Conservation (phyloP, 2,888 invertebrate genomes). For the Latheticus oryzae region DNA sequence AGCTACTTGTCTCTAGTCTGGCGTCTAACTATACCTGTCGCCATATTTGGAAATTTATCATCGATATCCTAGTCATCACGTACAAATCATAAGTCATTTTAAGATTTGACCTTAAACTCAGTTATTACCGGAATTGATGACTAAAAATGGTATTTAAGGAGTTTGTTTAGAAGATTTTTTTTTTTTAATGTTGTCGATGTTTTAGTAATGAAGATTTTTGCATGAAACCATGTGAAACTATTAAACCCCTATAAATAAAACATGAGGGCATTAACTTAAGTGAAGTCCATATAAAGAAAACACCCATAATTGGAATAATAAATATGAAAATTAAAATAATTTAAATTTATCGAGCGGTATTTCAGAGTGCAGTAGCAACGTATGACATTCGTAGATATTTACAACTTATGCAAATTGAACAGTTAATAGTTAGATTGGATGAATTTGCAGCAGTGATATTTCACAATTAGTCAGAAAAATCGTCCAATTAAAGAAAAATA, state of each 20-base stretch:
- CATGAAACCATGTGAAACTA: conserved; percentile 44
- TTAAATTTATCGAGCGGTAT: conserved; percentile 58
- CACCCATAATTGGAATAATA: conserved; percentile 58
- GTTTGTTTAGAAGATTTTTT: conserved; percentile 25
- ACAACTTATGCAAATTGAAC: conserved; percentile 57
- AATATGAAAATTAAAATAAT: conserved; percentile 59
- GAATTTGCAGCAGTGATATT: conserved; percentile 50
- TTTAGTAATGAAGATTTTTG: conserved; percentile 34
- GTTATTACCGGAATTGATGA: conserved; percentile 31
- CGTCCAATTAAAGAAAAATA: conserved; percentile 48
- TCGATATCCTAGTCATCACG: conserved; percentile 24
- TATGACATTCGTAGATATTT: conserved; percentile 57
- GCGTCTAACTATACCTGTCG: conserved; percentile 41
- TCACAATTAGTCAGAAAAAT: conserved; percentile 55
- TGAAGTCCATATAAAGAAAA: conserved; percentile 55
- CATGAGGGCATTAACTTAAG: conserved; percentile 55
- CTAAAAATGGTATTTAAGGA: conserved; percentile 33
- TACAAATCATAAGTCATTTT: conserved; percentile 26
- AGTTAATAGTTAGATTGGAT: conserved; percentile 42
- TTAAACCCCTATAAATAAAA: conserved; percentile 52
- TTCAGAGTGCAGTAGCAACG: conserved; percentile 58
- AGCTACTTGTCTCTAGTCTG: conserved; percentile 51
- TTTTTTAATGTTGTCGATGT: too few species aligned
- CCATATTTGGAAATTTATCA: conserved; percentile 42
- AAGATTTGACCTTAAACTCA: conserved; percentile 21